Base-by-base conservation (phyloP, 2,797 vertebrate species). In the Poecilia wingei region DNA sequence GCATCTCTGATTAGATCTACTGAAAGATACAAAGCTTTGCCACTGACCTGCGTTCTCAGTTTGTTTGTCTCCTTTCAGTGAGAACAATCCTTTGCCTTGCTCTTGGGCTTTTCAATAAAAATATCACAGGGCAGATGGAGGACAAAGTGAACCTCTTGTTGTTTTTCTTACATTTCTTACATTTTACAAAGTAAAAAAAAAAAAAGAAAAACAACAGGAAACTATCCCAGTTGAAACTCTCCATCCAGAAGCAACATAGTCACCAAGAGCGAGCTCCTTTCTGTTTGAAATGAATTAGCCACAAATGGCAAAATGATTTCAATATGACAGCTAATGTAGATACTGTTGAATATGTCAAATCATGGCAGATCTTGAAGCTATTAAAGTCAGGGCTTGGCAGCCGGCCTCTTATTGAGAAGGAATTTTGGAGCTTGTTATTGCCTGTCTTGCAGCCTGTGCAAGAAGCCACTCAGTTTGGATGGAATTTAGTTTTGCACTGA, bases 341-440 rank as follows among this genome's bases (percentile, higher is more conserved):
- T 79, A 75, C 53, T 74, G 69, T 76, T 59, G 77, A 77, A 68
- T 86, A 78, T 77, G 80, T 74, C 68, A 72, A 82, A 80, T 73
- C 72, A 68, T 49, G 43, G 79, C 79, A 78, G 81, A 89, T 93
- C 91, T 94, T 93, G 89, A 91, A 94, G 87, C 84, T 75, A 90
- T 94, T 91, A 93, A 86, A 78, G 88, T 89, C 89, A 77, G 87
- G 1, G 69, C 71, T 90, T 92, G 88, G 86, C 91, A 87, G 84
- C 83, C 41, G 70, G 59, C 3, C 57, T 16, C 75, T 84, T 74
- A n/a, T n/a, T 12, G 43, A 82, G 81, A 77, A 84, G 91, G 91
- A 94, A 92, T 91, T 90, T 87, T 90, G 84, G 91, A 90, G 86
- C 91, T 83, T 88, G 91, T 92, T 82, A 82, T 85, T 92, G 89